Evolutionary conservation across 2,797 vertebrate genomes (phyloP).

Genomic region (Hephaestus fuliginosus): DNA sequence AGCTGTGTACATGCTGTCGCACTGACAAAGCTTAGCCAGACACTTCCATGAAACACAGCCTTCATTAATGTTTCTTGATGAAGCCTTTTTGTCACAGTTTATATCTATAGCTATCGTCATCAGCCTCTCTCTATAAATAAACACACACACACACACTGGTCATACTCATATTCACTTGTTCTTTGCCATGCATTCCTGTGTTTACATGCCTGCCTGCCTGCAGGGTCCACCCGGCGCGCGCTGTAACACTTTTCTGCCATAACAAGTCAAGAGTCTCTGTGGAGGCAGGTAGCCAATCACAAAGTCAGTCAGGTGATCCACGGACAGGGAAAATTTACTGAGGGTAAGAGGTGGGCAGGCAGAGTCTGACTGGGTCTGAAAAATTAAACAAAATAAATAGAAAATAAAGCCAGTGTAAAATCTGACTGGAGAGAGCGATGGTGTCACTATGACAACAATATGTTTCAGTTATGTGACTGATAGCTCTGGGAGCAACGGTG

Average conservation of each 20-base stretch:
- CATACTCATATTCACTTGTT: too few species aligned
- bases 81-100: too few species aligned
- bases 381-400: conserved; percentile 11
- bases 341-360: background rate
- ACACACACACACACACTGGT: too few species aligned
- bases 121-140: too few species aligned
- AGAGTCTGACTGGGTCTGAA: background rate
- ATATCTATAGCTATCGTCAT: too few species aligned
- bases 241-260: background rate
- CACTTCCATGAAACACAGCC: background rate
- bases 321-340: conserved; percentile 6
- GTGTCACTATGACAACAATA: conserved; percentile 17
- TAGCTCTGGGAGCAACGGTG: conserved; percentile 22
- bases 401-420: conserved; percentile 1
- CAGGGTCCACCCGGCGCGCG: too few species aligned
- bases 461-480: conserved; percentile 48
- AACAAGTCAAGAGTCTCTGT: background rate
- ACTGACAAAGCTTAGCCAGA: background rate
- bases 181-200: too few species aligned
- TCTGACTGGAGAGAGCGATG: background rate
- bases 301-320: background rate
- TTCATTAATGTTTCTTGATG: background rate
- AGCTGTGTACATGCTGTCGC: background rate
- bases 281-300: conserved; percentile 10
- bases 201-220: too few species aligned